Conservation (phyloP, 2,113 vertebrate genomes). For the Corydoras maculifer region DNA sequence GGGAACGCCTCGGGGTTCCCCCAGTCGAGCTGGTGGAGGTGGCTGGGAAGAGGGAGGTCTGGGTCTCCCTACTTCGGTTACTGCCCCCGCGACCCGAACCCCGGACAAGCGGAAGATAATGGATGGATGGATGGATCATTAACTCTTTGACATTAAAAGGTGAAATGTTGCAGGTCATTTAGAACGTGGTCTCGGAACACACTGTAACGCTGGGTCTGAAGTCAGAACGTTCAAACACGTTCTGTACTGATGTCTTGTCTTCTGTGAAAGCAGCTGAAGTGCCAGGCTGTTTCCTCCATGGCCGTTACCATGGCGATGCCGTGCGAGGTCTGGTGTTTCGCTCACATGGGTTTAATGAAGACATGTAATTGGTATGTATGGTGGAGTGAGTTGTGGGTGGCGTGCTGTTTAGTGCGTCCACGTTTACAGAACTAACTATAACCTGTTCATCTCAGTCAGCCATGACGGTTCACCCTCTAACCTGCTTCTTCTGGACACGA, state of each 20-base stretch:
- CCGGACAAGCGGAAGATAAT: no score
- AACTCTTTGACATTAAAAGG: no score
- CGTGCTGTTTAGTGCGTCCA: not conserved
- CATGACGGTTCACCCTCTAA: not conserved
- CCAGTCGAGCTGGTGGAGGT: no score
- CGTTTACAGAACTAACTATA: constrained; percentile 5
- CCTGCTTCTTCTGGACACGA: not conserved
- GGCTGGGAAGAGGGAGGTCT: no score
- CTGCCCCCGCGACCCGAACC: no score
- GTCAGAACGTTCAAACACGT: not conserved
- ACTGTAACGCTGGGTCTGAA: not conserved
- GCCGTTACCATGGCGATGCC: constrained; percentile 20
- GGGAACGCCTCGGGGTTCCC: no score
- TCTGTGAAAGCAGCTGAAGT: constrained; percentile 16
- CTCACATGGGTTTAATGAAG: constrained; percentile 4
- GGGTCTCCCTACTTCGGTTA: no score
- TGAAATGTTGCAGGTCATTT: no score
- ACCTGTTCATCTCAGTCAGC: not conserved
- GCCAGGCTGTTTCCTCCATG: constrained; percentile 11
- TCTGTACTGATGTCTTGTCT: not conserved
- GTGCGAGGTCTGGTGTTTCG: constrained; percentile 14
- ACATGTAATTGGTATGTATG: constrained; percentile 16
- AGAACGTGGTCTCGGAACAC: not conserved
- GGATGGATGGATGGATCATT: no score
- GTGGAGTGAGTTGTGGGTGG: constrained; percentile 10